phyloP scores from a whole-genome alignment of 2,888 invertebrate genomes.

The Pyrochroa serraticornis region DNA sequence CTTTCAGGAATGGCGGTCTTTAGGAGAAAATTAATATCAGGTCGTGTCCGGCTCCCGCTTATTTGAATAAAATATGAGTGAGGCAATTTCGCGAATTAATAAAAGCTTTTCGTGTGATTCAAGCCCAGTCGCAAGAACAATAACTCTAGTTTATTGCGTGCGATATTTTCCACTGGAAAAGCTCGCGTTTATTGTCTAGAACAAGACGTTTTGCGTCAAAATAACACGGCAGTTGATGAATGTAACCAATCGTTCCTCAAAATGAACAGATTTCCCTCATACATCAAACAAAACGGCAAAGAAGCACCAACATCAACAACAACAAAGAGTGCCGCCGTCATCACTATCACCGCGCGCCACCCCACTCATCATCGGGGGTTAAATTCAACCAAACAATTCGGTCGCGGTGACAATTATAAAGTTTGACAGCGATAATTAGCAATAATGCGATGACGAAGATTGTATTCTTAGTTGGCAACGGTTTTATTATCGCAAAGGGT shows the following conservation, averaged over 20 bases:
- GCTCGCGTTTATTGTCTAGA: slow-evolving; percentile 19
- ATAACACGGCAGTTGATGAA: slow-evolving; percentile 23
- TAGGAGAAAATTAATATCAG: too few relatives aligned
- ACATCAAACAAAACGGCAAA: slow-evolving; percentile 10
- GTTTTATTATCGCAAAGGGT: slow-evolving; percentile 32
- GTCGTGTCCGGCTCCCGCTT: too few relatives aligned
- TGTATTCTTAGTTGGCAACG: slow-evolving; percentile 20
- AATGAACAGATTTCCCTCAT: slow-evolving; percentile 17
- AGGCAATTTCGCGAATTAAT: slow-evolving; percentile 6
- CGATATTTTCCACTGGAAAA: slow-evolving; percentile 9
- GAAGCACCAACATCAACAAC: neutral
- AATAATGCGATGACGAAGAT: slow-evolving; percentile 16
- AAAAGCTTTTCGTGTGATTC: slow-evolving; percentile 4
- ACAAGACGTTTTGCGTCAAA: slow-evolving; percentile 20
- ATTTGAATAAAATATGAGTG: slow-evolving; percentile 7
- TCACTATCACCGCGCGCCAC: too few relatives aligned
- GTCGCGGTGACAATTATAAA: slow-evolving; percentile 18
- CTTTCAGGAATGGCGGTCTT: too few relatives aligned
- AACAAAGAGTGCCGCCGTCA: neutral
- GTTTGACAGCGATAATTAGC: slow-evolving; percentile 19
- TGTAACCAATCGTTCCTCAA: slow-evolving; percentile 22
- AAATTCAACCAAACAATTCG: slow-evolving; percentile 2
- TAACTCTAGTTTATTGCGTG: slow-evolving; percentile 22
- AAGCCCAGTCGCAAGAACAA: slow-evolving; percentile 11
- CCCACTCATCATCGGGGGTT: neutral